Evolutionary conservation across 2,113 vertebrate genomes (phyloP).

Genomic region (Steatornis caripensis): DNA sequence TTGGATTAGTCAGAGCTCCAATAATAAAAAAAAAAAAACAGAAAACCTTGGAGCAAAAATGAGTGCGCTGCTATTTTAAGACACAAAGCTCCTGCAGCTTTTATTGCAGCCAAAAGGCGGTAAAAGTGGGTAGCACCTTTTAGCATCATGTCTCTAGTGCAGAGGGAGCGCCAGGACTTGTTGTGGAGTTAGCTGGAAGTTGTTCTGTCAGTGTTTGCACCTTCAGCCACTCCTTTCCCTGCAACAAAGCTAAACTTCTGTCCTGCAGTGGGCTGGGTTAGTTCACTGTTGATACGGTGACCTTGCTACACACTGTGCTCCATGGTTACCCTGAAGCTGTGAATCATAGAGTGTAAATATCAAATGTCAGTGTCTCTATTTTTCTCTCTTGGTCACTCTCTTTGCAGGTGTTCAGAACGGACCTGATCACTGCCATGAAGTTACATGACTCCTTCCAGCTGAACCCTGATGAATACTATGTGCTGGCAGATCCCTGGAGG

Average conservation of each 20-base stretch:
- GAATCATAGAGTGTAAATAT: constrained; percentile 42
- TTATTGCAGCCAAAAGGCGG: background rate
- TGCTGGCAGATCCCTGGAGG: constrained; percentile 93
- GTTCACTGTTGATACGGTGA: constrained; percentile 32
- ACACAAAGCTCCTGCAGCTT: background rate
- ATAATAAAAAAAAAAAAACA: background rate
- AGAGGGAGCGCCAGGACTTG: background rate
- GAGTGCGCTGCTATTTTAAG: background rate
- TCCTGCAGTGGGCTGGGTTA: constrained; percentile 2
- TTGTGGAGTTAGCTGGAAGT: background rate
- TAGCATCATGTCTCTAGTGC: background rate
- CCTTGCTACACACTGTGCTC: constrained; percentile 34
- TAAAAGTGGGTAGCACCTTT: background rate
- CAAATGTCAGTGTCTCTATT: constrained; percentile 59
- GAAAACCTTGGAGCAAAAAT: background rate
- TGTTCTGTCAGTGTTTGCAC: background rate
- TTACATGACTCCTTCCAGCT: constrained; percentile 94
- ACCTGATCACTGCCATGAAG: constrained; percentile 99
- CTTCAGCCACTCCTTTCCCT: background rate
- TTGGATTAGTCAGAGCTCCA: background rate
- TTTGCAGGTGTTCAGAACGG: constrained; percentile 93
- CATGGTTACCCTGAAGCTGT: constrained; percentile 63
- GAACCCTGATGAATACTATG: constrained; percentile 91
- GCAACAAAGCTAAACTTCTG: background rate
- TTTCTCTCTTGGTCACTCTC: constrained; percentile 56